Evolutionary conservation across 2,888 invertebrate species (phyloP).

Genomic region (Liopterus haemorrhoidalis): DNA sequence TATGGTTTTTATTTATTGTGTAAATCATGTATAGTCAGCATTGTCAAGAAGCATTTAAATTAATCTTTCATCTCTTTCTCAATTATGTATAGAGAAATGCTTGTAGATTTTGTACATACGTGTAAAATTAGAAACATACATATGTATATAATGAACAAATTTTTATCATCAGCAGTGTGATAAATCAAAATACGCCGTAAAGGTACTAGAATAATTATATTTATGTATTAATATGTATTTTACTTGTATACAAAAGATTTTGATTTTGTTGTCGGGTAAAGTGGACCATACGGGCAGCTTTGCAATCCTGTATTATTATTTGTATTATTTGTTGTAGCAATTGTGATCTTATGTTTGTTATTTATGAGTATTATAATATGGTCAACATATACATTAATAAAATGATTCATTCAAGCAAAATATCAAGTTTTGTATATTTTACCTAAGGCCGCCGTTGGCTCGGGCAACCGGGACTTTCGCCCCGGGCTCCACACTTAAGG

Average conservation of each 20-base stretch:
- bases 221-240: constrained; percentile 18
- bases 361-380: too few relatives aligned
- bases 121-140: constrained; percentile 17
- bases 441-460: too few relatives aligned
- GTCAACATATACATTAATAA: too few relatives aligned
- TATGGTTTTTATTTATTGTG: neutral
- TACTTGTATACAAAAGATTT: constrained; percentile 13
- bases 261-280: constrained; percentile 17
- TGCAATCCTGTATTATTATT: too few relatives aligned
- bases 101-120: constrained; percentile 22
- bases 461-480: too few relatives aligned
- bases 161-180: constrained; percentile 21
- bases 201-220: constrained; percentile 13
- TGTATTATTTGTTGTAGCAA: too few relatives aligned
- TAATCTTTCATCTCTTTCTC: constrained; percentile 1
- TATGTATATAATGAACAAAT: constrained; percentile 12
- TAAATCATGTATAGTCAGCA: neutral
- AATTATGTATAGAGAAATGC: constrained; percentile 14
- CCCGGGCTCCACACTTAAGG: too few relatives aligned
- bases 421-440: too few relatives aligned
- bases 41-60: constrained; percentile 3
- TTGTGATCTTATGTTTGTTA: too few relatives aligned
- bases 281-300: constrained; percentile 19
- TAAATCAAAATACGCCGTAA: constrained; percentile 16
- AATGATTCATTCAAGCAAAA: too few relatives aligned